Evolutionary conservation across 2,888 invertebrate species (phyloP).

Genomic region (Caprella mutica): DNA sequence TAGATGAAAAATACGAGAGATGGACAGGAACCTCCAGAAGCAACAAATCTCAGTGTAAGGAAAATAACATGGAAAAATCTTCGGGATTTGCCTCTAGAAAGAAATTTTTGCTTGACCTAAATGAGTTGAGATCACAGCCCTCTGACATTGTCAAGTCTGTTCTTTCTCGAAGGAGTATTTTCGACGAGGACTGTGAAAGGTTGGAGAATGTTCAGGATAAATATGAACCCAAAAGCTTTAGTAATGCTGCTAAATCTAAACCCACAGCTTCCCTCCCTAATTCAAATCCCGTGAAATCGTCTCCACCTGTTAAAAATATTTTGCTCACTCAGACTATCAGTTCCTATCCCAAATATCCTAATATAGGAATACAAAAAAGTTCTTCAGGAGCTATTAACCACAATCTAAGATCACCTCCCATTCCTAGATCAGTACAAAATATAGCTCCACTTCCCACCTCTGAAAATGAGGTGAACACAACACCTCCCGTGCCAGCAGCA

Average conservation of each 20-base stretch:
- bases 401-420: conserved; percentile 5
- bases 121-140: conserved; percentile 69
- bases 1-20: conserved; percentile 86
- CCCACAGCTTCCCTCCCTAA: too few relatives aligned
- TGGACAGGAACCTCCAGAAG: conserved; percentile 51
- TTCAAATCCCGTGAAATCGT: too few relatives aligned
- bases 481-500: conserved; percentile 27
- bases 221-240: conserved; percentile 49
- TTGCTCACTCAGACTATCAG: too few relatives aligned
- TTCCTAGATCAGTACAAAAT: neutral
- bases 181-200: conserved; percentile 89
- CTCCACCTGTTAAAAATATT: too few relatives aligned
- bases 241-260: too few relatives aligned
- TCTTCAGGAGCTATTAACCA: conserved; percentile 35
- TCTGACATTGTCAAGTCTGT: conserved; percentile 88
- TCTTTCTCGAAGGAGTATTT: conserved; percentile 81
- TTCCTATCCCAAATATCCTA: too few relatives aligned
- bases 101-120: conserved; percentile 52
- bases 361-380: too few relatives aligned
- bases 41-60: conserved; percentile 1
- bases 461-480: too few relatives aligned
- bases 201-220: conserved; percentile 75
- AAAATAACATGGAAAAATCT: neutral
- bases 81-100: neutral
- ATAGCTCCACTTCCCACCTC: too few relatives aligned